Base-by-base conservation (phyloP, 2,113 vertebrate species). In the Martes martes region DNA sequence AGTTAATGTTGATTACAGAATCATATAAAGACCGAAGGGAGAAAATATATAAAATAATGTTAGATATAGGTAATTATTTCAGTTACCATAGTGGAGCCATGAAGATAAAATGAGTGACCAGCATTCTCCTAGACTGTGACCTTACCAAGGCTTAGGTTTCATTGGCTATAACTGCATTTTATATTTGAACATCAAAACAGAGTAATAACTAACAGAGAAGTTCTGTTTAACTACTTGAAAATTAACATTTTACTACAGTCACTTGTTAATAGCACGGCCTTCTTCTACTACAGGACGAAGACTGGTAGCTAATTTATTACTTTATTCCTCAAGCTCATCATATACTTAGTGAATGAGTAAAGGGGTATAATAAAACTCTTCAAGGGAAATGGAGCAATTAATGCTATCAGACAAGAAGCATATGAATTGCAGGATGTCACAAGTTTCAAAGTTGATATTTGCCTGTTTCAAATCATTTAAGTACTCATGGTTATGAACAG, bases 341-440 rank as follows among this genome's bases (percentile, higher is more conserved):
- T 63, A 50, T 79, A 91, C 50, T 95, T 83, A 94, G 55, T 24
- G n/a, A 90, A 89, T 76, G 39, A 89, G 84, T 81, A 86, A 94
- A 88, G 65, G 31, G 19, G n/a, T 11, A 65, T 57, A 93, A 47
- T 79, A 91, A 94, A 88, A 79, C 9, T 90, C 78, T 69, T 63
- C 52, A 42, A 94, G 52, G 13, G 36, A 94, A 91, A 59, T 50
- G 82, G 33, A 69, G 42, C 52, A 24, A 36, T 39, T 88, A 82
- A 67, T 31, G 36, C 11, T n/a, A 26, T 69, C 31, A 87, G 61
- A 78, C 67, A 95, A 67, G 6, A 63, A 7, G 26, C 59, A 91
- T 63, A 84, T 42, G 26, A 91, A 91, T 91, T 82, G 18, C 2
- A 26, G 14, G 1, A 4, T 71, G 39, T n/a, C 67, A 33, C 36